Percentiles rank a stretch among this genome's conserved stretches.
phyloP scores from a whole-genome alignment of 2,113 vertebrate species.

The Osmerus mordax region DNA sequence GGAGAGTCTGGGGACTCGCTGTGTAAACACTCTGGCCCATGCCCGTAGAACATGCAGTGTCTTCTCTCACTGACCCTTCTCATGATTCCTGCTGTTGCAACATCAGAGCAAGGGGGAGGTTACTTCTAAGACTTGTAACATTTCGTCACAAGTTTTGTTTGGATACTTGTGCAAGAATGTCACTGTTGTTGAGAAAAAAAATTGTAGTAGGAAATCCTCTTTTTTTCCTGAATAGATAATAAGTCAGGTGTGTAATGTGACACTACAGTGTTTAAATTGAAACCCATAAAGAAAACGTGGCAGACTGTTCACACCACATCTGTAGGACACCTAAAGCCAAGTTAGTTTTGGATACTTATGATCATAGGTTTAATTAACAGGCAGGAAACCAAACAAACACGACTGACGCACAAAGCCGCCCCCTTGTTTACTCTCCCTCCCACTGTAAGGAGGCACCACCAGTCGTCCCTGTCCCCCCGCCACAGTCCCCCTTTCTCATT shows the following conservation, averaged over 20 bases:
- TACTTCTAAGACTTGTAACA: background rate
- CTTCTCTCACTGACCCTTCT: conserved; percentile 47
- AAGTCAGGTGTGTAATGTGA: too few relatives aligned
- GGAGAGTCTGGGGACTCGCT: conserved; percentile 38
- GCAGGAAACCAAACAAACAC: conserved; percentile 8
- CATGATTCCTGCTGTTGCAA: conserved; percentile 32
- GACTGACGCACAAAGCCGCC: conserved; percentile 4
- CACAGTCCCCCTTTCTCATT: conserved; percentile 29
- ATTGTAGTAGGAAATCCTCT: too few relatives aligned
- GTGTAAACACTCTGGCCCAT: conserved; percentile 22
- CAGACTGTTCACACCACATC: too few relatives aligned
- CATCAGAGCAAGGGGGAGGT: conserved; percentile 7
- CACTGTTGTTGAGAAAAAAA: too few relatives aligned
- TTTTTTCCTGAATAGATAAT: too few relatives aligned
- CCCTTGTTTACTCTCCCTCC: conserved; percentile 8
- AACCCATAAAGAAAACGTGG: too few relatives aligned
- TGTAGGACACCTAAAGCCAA: too few relatives aligned
- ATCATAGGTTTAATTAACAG: conserved; percentile 7
- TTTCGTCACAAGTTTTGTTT: background rate
- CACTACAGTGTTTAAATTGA: too few relatives aligned
- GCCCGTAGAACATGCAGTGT: conserved; percentile 21
- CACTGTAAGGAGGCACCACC: conserved; percentile 5
- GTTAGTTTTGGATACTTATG: too few relatives aligned
- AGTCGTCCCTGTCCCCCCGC: background rate
- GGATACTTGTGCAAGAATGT: too few relatives aligned